Conservation (phyloP, 2,888 invertebrate species). For the Drosophila neotestacea region DNA sequence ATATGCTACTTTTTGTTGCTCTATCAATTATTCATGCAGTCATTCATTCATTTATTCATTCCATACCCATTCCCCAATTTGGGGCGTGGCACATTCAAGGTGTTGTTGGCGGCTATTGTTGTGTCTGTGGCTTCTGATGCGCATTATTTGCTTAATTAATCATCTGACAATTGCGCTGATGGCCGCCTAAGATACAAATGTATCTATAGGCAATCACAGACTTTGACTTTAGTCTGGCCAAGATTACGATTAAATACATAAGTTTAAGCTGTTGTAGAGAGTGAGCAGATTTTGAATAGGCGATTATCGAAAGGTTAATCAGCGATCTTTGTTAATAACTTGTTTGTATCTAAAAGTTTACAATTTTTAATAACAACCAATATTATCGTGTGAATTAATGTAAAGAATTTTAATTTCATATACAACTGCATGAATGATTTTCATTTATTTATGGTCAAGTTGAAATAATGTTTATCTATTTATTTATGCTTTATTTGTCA, state of each 20-base stretch:
- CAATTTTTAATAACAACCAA: too few relatives aligned
- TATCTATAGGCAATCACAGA: constrained; percentile 29
- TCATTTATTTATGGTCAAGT: too few relatives aligned
- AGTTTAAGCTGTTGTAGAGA: not conserved
- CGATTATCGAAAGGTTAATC: constrained; percentile 8
- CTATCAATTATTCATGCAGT: constrained; percentile 68
- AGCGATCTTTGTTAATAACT: constrained; percentile 3
- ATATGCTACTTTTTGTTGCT: constrained; percentile 50
- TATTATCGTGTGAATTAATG: too few relatives aligned
- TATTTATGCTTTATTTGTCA: too few relatives aligned
- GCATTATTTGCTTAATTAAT: constrained; percentile 73
- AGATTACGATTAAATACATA: constrained; percentile 3
- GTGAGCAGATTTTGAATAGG: constrained; percentile 3
- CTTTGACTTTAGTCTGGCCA: constrained; percentile 4
- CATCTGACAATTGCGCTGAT: constrained; percentile 69
- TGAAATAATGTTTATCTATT: too few relatives aligned
- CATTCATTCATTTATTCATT: constrained; percentile 49
- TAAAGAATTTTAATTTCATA: too few relatives aligned
- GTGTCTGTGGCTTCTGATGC: constrained; percentile 34
- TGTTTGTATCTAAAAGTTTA: not conserved
- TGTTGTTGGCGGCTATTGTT: constrained; percentile 39
- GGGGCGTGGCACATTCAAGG: constrained; percentile 60
- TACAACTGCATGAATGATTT: too few relatives aligned
- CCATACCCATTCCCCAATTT: not conserved
- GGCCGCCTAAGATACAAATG: constrained; percentile 47